Base-by-base conservation (phyloP, 37 sponge, comb jelly and placozoan species). In the Mnemiopsis leidyi region DNA sequence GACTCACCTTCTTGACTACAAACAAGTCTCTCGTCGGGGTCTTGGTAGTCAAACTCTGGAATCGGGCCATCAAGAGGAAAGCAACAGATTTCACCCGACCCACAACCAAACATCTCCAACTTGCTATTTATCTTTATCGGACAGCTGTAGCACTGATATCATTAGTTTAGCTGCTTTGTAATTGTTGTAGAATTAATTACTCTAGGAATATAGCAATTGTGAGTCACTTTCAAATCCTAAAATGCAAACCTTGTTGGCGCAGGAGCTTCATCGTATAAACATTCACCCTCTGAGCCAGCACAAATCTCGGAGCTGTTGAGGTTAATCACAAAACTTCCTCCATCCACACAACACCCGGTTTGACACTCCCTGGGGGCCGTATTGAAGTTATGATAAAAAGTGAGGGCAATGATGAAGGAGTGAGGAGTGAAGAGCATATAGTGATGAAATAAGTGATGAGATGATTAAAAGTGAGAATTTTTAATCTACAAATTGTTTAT, bases 101-200 rank as follows among this genome's bases (percentile, higher is more conserved):
- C 36, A 77, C 79, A 77, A 33, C 79, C 79, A 32, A 34, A 32
- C 79, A 77, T 77, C 36, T 77, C 32, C 35, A 26, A 77, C 79
- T 77, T 18, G 20, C 36, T 20, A 18, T 0, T 32, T 34, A 77
- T 13, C 33, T 34, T 31, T 32, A 77, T 32, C 1, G 79, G 79
- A 32, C 79, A 77, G 36, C 79, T 77, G 79, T 7, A 23, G 29
- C 3, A 71, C 68, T 13, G 68, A 28, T n/a, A 5, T 23, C 24
- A 28, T 23, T 18, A 28, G 73, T 71, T 23, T 5, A 71, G 73
- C 3, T 23, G 73, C 73, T 28, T 71, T 71, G 73, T 71, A 5
- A 71, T 23, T 29, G 73, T 71, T 25, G 3, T 48, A 13, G 61
- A 48, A 48, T 18, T 13, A 48, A 48, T 48, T 13, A 18, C 13